Base-by-base conservation (phyloP, 2,113 vertebrate species). In the Dasyurus viverrinus region DNA sequence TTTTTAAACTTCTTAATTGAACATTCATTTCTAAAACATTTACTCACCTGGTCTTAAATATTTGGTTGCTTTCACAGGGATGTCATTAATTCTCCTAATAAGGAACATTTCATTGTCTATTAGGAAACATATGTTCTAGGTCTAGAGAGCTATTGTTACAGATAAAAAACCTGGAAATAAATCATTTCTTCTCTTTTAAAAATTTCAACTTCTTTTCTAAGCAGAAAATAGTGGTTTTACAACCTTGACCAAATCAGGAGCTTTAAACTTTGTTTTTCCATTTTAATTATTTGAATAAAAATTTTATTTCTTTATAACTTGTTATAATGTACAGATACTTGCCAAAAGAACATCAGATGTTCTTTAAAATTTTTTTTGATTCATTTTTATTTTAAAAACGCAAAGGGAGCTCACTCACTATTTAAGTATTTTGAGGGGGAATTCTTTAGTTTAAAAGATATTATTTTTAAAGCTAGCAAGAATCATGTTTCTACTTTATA, bases 131-230 rank as follows among this genome's bases (percentile, higher is more conserved):
- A 36, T 90, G 26, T 91, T 94, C 53, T 90, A 93, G 23, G 3
- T 93, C 54, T 93, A 90, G 50, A 46, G 54, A 55, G 93, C 42
- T 36, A 54, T 55, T 26, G 46, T 57, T 52, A 91, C 90, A 42
- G 16, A 76, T 57, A 76, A 54, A 95, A 48, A 54, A 1, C 25
- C 16, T 84, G 2, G 7, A 92, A 55, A 93, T 89, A 91, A 46
- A 8, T 94, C 53, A 92, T 94, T 93, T 46, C 7, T 91, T 89
- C 9, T 92, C 36, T 92, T 8, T 93, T 53, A 93, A 96, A 97
- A 93, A 27, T n/a, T 22, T 19, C 57, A 91, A 94, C 3, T 68
- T 95, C 48, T 3, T 12, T 53, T n/a, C 47, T 6, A 92, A 55
- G 9, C 90, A 92, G 55, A 94, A 48, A 93, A 6, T 19, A 91